Base-by-base conservation (phyloP, 2,888 invertebrate species). In the Thalpophila matura region DNA sequence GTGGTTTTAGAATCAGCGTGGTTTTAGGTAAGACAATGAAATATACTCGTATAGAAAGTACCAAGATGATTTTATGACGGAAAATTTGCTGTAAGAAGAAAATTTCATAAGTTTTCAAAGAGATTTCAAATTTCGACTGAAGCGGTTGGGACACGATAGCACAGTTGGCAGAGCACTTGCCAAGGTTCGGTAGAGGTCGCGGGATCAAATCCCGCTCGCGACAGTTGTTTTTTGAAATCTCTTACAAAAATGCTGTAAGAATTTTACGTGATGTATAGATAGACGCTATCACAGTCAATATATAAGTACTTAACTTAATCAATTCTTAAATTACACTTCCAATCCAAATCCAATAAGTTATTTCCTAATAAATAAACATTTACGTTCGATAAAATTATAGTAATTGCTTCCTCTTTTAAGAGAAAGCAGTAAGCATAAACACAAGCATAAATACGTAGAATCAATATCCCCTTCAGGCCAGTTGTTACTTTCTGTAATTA, bases 401-500 rank as follows among this genome's bases (percentile, higher is more conserved):
- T 27, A 6, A 27, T n/a, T 9, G 10, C 14, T 22, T 24, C 40
- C 18, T 45, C 18, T 12, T 24, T 4, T 7, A 7, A 58, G 66
- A 66, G 64, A 65, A 66, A 69, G 63, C 3, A 14, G 50, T 51
- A 47, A 54, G 10, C 18, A 45, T 0, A 7, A 24, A 45, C 9
- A 9, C 26, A 16, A 37, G 18, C 14, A 35, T 54, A 33, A 35
- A 45, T 46, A 26, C 45, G 43, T 49, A 22, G 58, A 58, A 59
- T 69, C 49, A 59, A 67, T 66, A 26, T 22, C 40, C 55, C 24
- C 29, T 47, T 16, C 49, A 2, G 33, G 27, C 24, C 4, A 10
- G 37, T 26, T 50, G 40, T 22, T 16, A 35, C 43, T 67, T 69
- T 62, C 69, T 38, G 62, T 40, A 37, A 59, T 42, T 16, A 69